Percentiles rank a stretch among this genome's conserved stretches.
Evolutionary conservation across 2,888 invertebrate genomes (phyloP).

Genomic region (Cremastobaeus sp.): DNA sequence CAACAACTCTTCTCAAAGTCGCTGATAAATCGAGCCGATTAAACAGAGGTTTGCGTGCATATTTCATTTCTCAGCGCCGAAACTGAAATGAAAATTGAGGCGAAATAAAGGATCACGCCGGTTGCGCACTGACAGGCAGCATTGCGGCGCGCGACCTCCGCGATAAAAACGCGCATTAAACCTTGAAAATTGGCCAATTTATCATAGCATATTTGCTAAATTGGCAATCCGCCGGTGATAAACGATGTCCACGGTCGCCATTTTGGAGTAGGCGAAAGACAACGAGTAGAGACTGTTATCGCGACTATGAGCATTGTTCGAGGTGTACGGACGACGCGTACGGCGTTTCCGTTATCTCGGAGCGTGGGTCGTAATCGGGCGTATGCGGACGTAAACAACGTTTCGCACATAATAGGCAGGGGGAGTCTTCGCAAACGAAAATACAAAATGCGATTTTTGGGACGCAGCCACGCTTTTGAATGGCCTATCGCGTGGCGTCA

Average conservation of each 20-base stretch:
- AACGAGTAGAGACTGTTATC: constrained; percentile 34
- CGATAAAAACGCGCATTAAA: constrained; percentile 21
- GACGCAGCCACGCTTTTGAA: constrained; percentile 11
- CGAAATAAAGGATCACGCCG: too few species aligned
- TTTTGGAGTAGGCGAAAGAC: constrained; percentile 52
- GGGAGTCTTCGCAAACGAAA: constrained; percentile 32
- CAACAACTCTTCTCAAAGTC: too few species aligned
- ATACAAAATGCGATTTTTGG: constrained; percentile 44
- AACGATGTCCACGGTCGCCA: constrained; percentile 27
- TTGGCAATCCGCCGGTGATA: constrained; percentile 43
- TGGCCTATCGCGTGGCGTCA: constrained; percentile 30
- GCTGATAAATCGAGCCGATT: too few species aligned
- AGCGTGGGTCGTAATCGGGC: constrained; percentile 51
- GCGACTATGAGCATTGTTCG: constrained; percentile 48
- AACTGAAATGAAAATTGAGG: too few species aligned
- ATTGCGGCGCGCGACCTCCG: too few species aligned
- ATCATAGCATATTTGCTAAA: constrained; percentile 38
- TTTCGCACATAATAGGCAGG: constrained; percentile 39
- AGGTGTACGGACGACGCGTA: constrained; percentile 27
- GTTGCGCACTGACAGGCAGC: too few species aligned
- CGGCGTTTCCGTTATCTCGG: constrained; percentile 43
- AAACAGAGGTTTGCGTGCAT: too few species aligned
- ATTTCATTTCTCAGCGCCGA: too few species aligned
- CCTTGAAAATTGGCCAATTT: constrained; percentile 43
- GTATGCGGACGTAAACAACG: constrained; percentile 45